Evolutionary conservation across 2,113 vertebrate species (phyloP).

Genomic region (Urocynchramus pylzowi): DNA sequence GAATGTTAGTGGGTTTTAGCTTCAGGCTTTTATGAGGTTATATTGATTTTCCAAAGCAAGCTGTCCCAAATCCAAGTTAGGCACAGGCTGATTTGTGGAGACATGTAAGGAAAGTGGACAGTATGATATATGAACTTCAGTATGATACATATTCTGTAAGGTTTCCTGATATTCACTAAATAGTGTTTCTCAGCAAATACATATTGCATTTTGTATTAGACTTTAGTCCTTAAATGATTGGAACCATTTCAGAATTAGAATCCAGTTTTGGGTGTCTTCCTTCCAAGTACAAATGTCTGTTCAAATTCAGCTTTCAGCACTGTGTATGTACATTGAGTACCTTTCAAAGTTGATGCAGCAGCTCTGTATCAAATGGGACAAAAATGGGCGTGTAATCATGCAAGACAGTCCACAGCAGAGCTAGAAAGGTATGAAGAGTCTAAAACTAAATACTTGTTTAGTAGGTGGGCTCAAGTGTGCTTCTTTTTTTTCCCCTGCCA

Average conservation of each 20-base stretch:
- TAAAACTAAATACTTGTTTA: neutral
- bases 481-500: neutral
- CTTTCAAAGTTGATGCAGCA: neutral
- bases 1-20: slow-evolving; percentile 13
- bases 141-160: neutral
- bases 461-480: neutral
- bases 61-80: neutral
- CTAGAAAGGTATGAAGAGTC: neutral
- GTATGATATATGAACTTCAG: neutral
- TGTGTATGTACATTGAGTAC: neutral
- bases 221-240: neutral
- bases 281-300: neutral
- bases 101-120: neutral
- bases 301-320: neutral
- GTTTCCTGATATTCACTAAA: neutral
- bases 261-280: neutral
- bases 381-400: neutral
- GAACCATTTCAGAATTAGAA: neutral
- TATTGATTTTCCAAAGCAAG: slow-evolving; percentile 48
- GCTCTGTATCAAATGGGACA: neutral
- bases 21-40: slow-evolving; percentile 14
- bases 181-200: neutral
- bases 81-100: slow-evolving; percentile 10
- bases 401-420: neutral
- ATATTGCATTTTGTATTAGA: neutral